Evolutionary conservation across 2,797 vertebrate genomes (phyloP).

Genomic region (Nannoperca obscura): DNA sequence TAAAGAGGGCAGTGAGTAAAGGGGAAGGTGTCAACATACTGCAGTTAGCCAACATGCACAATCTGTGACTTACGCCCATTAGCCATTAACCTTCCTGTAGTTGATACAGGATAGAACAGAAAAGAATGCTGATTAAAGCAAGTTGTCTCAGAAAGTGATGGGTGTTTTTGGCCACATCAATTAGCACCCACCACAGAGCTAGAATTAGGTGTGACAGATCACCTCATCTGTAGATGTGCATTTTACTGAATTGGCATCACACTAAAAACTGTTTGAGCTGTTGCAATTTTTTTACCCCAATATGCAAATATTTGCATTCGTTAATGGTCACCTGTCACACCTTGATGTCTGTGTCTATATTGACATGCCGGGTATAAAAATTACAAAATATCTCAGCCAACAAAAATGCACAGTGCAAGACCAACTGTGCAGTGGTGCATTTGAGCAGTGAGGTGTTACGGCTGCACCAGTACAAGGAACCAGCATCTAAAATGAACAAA

Average conservation of each 20-base stretch:
- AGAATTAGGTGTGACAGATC: constrained; percentile 6
- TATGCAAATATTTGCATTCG: not conserved
- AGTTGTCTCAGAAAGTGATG: constrained; percentile 20
- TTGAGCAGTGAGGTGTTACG: constrained; percentile 6
- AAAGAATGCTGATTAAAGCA: constrained; percentile 27
- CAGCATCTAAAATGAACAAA: constrained; percentile 3
- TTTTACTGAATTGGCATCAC: not conserved
- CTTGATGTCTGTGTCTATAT: not conserved
- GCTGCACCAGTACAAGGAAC: not conserved
- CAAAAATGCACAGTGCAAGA: not conserved
- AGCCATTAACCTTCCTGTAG: constrained; percentile 48
- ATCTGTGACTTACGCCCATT: constrained; percentile 27
- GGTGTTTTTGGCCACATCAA: constrained; percentile 17
- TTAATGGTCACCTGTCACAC: not conserved
- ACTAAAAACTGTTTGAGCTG: not conserved
- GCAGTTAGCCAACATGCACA: constrained; percentile 35
- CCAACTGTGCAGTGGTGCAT: not conserved
- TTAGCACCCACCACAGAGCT: constrained; percentile 1
- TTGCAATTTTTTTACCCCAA: not conserved
- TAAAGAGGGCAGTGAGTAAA: not conserved
- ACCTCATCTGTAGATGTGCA: not conserved
- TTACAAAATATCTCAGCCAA: not conserved
- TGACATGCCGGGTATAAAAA: not conserved
- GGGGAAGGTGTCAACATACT: constrained; percentile 46
- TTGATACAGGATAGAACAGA: constrained; percentile 36